These are phyloP conservation scores for Pterois miles DNA, from an alignment of 2,797 vertebrate species.

Conservation along the genomic window DNA sequence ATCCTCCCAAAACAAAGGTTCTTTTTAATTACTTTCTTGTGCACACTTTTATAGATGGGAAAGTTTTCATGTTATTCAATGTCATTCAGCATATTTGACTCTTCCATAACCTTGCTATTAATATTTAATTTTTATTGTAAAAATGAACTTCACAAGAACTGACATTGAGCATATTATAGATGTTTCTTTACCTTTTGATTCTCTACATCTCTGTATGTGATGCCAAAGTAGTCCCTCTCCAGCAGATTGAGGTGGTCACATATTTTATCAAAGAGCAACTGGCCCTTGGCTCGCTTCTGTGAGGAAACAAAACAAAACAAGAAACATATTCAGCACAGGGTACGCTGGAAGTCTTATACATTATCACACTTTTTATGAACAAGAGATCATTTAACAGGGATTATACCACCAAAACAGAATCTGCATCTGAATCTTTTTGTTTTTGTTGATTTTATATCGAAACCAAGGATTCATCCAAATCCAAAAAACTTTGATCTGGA, in stretches of 20 bases:
- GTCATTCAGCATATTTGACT: not conserved
- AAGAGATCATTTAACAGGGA: not conserved
- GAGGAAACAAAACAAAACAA: not conserved
- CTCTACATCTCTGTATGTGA: conserved; percentile 93
- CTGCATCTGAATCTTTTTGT: too few relatives aligned
- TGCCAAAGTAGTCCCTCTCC: conserved; percentile 97
- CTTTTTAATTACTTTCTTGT: not conserved
- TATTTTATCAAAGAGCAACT: conserved; percentile 94
- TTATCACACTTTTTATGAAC: not conserved
- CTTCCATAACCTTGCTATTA: not conserved
- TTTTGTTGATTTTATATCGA: too few relatives aligned
- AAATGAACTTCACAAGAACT: not conserved
- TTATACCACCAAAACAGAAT: not conserved
- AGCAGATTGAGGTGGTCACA: conserved; percentile 97
- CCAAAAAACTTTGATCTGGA: not conserved
- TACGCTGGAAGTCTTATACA: not conserved
- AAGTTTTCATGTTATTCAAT: not conserved
- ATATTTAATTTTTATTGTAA: not conserved
- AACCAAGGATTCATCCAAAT: not conserved
- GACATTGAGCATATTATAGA: not conserved
- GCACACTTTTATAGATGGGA: not conserved
- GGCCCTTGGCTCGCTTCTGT: conserved; percentile 94
- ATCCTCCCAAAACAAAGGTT: not conserved
- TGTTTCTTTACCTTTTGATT: conserved; percentile 90
- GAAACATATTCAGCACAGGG: not conserved